Percentiles rank a stretch among this genome's conserved stretches.
These are phyloP conservation scores for Chrysolina oricalcia DNA, from an alignment of 2,888 invertebrate genomes.

Conservation along the genomic window DNA sequence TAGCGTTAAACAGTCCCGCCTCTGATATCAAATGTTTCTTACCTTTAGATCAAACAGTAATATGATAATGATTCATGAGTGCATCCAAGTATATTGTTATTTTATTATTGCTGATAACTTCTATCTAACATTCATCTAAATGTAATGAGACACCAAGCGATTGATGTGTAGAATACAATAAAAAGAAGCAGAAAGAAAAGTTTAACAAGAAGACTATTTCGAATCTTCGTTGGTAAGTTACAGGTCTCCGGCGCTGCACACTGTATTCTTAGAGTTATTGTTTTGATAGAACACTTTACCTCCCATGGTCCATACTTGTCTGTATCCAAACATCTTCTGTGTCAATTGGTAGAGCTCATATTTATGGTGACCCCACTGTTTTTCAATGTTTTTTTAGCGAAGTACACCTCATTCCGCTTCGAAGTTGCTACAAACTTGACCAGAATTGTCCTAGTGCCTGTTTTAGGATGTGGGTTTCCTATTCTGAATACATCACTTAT, in stretches of 20 bases:
- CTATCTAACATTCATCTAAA: neutral
- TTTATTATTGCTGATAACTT: neutral
- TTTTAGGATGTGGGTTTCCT: neutral
- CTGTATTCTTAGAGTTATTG: slow-evolving; percentile 5
- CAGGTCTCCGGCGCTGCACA: slow-evolving; percentile 2
- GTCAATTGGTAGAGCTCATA: slow-evolving; percentile 3
- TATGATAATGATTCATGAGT: neutral
- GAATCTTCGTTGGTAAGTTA: neutral
- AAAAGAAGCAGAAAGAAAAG: neutral
- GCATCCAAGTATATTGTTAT: neutral
- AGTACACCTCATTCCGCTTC: slow-evolving; percentile 15
- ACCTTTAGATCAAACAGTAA: too few species aligned
- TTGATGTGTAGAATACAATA: neutral
- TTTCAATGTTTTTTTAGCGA: slow-evolving; percentile 12
- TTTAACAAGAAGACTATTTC: neutral
- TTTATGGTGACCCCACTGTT: slow-evolving; percentile 13
- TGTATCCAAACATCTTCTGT: neutral
- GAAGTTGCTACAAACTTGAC: slow-evolving; percentile 12
- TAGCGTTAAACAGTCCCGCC: too few species aligned
- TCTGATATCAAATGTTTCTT: too few species aligned
- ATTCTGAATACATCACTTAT: slow-evolving; percentile 23
- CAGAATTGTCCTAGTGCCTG: slow-evolving; percentile 4
- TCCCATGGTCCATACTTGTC: slow-evolving; percentile 6
- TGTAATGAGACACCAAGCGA: neutral
- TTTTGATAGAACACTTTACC: neutral